phyloP scores from a whole-genome alignment of 2,797 vertebrate species.

The Merluccius polli region DNA sequence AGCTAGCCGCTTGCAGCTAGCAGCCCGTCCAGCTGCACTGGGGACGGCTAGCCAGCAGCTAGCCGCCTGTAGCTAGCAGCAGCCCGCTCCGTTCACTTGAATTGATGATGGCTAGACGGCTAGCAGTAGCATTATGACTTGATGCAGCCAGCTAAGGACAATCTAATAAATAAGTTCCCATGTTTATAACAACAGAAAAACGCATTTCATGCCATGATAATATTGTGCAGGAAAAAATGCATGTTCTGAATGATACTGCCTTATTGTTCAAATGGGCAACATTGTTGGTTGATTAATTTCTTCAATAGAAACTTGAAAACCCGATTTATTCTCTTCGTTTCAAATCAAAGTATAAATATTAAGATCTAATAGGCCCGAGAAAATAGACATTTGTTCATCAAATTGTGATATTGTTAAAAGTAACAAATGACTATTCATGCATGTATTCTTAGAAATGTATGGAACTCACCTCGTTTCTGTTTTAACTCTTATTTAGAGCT shows the following conservation, averaged over 20 bases:
- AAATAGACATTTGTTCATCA: slow-evolving; percentile 36
- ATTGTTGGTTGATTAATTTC: slow-evolving; percentile 74
- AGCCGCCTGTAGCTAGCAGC: slow-evolving; percentile 34
- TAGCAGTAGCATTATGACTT: slow-evolving; percentile 72
- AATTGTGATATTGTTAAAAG: slow-evolving; percentile 32
- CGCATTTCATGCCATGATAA: slow-evolving; percentile 42
- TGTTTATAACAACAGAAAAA: slow-evolving; percentile 61
- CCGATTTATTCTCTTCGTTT: slow-evolving; percentile 73
- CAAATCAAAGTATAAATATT: slow-evolving; percentile 61
- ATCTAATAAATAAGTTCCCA: slow-evolving; percentile 78
- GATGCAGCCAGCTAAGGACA: slow-evolving; percentile 77
- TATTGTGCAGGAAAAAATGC: slow-evolving; percentile 27
- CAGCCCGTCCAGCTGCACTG: slow-evolving; percentile 42
- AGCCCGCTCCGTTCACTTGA: slow-evolving; percentile 56
- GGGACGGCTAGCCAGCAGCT: slow-evolving; percentile 38
- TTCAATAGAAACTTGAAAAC: slow-evolving; percentile 78
- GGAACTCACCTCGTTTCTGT: slow-evolving; percentile 86
- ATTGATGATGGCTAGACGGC: slow-evolving; percentile 54
- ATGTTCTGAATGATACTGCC: slow-evolving; percentile 33
- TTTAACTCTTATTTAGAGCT: slow-evolving; percentile 84
- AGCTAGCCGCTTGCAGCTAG: slow-evolving; percentile 50
- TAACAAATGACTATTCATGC: slow-evolving; percentile 36
- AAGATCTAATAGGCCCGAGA: slow-evolving; percentile 35
- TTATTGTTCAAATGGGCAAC: slow-evolving; percentile 50
- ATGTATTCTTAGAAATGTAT: slow-evolving; percentile 68